Evolutionary conservation across 2,797 vertebrate species (phyloP).

Genomic region (Huso huso): DNA sequence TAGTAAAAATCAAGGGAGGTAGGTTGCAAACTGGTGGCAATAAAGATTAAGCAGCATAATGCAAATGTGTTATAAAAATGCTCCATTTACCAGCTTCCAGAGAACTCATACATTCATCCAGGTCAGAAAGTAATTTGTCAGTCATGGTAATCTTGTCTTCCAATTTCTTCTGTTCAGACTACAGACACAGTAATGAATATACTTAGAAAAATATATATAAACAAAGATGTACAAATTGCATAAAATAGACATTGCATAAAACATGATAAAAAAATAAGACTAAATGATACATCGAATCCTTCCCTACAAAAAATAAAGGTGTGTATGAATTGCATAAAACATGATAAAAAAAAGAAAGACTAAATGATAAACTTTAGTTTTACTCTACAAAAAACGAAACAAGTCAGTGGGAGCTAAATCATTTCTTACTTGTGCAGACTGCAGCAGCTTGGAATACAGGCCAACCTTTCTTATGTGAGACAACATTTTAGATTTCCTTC

Average conservation of each 20-base stretch:
- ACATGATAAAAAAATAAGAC: background rate
- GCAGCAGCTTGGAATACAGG: constrained; percentile 47
- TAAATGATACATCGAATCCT: background rate
- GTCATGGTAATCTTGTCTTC: constrained; percentile 38
- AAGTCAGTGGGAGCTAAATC: too few relatives aligned
- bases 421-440: constrained; percentile 42
- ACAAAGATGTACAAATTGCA: background rate
- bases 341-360: too few relatives aligned
- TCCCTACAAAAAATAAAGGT: too few relatives aligned
- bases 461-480: constrained; percentile 57
- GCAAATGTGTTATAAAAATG: background rate
- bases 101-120: constrained; percentile 50
- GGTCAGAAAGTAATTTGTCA: constrained; percentile 42
- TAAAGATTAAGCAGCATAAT: too few relatives aligned
- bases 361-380: too few relatives aligned
- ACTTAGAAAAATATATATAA: background rate
- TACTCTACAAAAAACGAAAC: too few relatives aligned
- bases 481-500: constrained; percentile 52
- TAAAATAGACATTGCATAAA: background rate
- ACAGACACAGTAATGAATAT: constrained; percentile 7
- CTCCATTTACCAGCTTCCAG: constrained; percentile 49
- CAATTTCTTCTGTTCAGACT: constrained; percentile 41
- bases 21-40: too few relatives aligned
- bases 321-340: too few relatives aligned
- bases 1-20: too few relatives aligned